These are phyloP conservation scores for Betta splendens DNA, from an alignment of 2,797 vertebrate genomes.

Conservation along the genomic window DNA sequence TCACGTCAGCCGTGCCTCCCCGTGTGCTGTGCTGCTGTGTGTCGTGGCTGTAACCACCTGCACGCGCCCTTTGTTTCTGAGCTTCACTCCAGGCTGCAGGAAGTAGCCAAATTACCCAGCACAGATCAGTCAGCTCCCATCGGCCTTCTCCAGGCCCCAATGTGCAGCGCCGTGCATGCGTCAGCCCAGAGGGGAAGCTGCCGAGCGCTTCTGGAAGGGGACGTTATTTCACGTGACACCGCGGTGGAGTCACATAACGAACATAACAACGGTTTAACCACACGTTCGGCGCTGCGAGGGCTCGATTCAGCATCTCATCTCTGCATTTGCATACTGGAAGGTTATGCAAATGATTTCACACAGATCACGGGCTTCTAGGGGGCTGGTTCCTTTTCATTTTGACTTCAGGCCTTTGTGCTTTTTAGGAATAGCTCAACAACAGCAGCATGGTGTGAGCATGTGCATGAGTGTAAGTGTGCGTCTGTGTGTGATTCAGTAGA, in stretches of 20 bases:
- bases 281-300: constrained; percentile 31
- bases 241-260: too few species aligned
- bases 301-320: constrained; percentile 45
- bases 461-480: constrained; percentile 35
- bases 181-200: constrained; percentile 24
- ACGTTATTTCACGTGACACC: constrained; percentile 42
- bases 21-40: constrained; percentile 65
- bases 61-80: background rate
- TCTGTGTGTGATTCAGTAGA: constrained; percentile 9
- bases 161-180: constrained; percentile 19
- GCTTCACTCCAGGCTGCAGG: constrained; percentile 10
- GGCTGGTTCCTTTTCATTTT: constrained; percentile 22
- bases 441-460: constrained; percentile 7
- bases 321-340: constrained; percentile 51
- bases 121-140: constrained; percentile 37
- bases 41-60: constrained; percentile 27
- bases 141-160: constrained; percentile 11
- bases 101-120: constrained; percentile 23
- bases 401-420: constrained; percentile 9
- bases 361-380: constrained; percentile 41
- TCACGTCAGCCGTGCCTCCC: constrained; percentile 71
- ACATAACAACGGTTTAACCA: too few species aligned
- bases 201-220: constrained; percentile 23
- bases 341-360: constrained; percentile 58
- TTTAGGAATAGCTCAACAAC: constrained; percentile 19